Conservation (phyloP, 2,888 invertebrate genomes). For the Iselma pallidipennis region DNA sequence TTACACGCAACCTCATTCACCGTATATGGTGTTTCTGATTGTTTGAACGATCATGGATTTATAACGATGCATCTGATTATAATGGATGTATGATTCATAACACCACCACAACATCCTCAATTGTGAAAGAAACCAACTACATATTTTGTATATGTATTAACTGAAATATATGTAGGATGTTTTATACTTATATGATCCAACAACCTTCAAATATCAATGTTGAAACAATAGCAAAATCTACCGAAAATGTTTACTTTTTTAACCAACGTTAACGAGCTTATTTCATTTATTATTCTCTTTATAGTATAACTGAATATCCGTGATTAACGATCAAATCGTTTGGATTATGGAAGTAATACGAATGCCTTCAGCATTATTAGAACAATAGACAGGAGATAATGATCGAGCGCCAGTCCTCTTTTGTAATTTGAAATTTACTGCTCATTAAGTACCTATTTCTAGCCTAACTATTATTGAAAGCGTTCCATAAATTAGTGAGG, state of each 20-base stretch:
- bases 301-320: conserved; percentile 1
- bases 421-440: conserved; percentile 29
- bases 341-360: conserved; percentile 29
- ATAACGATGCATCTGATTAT: conserved; percentile 25
- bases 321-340: conserved; percentile 29
- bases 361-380: conserved; percentile 24
- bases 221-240: not conserved
- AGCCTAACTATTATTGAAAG: conserved; percentile 24
- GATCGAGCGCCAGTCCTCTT: conserved; percentile 20
- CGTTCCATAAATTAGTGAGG: not conserved
- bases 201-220: not conserved
- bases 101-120: conserved; percentile 19
- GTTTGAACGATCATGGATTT: conserved; percentile 23
- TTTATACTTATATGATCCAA: not conserved
- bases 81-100: conserved; percentile 21
- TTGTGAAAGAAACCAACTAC: conserved; percentile 15
- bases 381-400: conserved; percentile 31
- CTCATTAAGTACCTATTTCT: conserved; percentile 28
- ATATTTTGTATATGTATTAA: not conserved
- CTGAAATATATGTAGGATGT: not conserved
- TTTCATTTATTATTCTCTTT: not conserved
- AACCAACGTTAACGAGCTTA: not conserved
- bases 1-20: conserved; percentile 25
- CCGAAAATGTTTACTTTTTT: not conserved
- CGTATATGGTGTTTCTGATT: conserved; percentile 21